phyloP scores from a whole-genome alignment of 2,113 vertebrate genomes.

The Corydoras sp. region DNA sequence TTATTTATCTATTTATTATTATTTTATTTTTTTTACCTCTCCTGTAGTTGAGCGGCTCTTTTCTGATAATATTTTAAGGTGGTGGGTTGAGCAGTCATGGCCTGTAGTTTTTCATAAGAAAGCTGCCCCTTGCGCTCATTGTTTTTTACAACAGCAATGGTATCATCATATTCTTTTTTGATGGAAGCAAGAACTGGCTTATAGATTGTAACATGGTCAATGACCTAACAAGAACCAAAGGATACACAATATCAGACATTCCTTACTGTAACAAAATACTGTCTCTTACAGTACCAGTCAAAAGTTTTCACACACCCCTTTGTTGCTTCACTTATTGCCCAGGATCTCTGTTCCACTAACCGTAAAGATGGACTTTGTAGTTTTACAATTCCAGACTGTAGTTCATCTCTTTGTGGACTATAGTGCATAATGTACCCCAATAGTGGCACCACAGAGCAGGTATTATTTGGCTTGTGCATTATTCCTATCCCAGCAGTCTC shows the following conservation, averaged over 20 bases:
- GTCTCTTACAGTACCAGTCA: not conserved
- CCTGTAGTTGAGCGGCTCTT: constrained; percentile 57
- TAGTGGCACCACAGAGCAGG: too few species aligned
- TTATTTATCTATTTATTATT: too few species aligned
- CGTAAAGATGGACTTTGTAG: too few species aligned
- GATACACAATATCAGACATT: not conserved
- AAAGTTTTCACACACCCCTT: not conserved
- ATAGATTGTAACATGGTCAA: constrained; percentile 58
- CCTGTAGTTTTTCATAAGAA: constrained; percentile 52
- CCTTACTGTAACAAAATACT: not conserved
- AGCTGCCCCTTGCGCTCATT: constrained; percentile 42
- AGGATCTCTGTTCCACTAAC: too few species aligned
- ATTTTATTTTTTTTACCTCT: constrained; percentile 55
- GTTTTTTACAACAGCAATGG: constrained; percentile 61
- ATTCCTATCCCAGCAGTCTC: too few species aligned
- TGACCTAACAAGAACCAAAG: constrained; percentile 54
- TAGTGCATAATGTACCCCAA: too few species aligned
- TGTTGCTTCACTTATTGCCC: not conserved
- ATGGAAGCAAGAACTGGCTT: constrained; percentile 67
- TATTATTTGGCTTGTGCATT: too few species aligned
- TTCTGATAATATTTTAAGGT: constrained; percentile 56
- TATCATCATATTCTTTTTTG: constrained; percentile 66
- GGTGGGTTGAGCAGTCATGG: constrained; percentile 46
- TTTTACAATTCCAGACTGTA: too few species aligned
- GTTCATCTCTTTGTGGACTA: too few species aligned